Base-by-base conservation (phyloP, 2,888 invertebrate genomes). In the Keiferia lycopersicella region DNA sequence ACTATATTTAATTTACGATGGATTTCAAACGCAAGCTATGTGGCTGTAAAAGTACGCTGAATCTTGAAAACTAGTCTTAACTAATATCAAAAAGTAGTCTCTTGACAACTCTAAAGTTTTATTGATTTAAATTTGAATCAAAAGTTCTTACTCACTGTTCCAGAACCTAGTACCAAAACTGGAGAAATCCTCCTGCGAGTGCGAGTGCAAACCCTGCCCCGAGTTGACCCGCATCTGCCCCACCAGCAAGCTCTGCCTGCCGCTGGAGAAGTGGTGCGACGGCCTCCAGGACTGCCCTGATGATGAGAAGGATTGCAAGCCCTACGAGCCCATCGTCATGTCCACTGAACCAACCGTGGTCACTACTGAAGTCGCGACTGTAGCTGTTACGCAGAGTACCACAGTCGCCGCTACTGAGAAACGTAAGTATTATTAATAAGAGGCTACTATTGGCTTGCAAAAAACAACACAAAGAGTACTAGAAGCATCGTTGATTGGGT, bases 261-360 rank as follows among this genome's bases (percentile, higher is more conserved):
- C 94, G 0, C 91, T 93, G 48, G 86, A 92, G 0, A 86, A 93
- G 12, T 97, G 97, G 97, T 97, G 97, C 78, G 94, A 97, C 78
- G 96, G 96, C 0, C 86, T 96, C 0, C 92, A 94, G 68, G 95
- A 97, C 82, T 97, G 97, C 74, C 94, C 95, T 0, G 97, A 97
- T 76, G 97, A 97, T 80, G 97, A 97, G 84, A 82, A 86, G 2
- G 87, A 93, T 65, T 97, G 97, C 73, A 76, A 79, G 39, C 81
- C 86, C 20, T 69, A 76, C 0, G 67, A 68, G 1, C 57, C 65
- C 3, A 58, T 64, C 8, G 65, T 69, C 0, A 65, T 76, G 7
- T 70, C 79, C 16, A 73, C 76, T n/a, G 79, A 81, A 18, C 75
- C 81, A 0, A 68, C 77, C 0, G 74, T 78, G n/a, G 77, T 78